These are phyloP conservation scores for Megalops cyprinoides DNA, from an alignment of 2,797 vertebrate genomes.

Conservation along the genomic window DNA sequence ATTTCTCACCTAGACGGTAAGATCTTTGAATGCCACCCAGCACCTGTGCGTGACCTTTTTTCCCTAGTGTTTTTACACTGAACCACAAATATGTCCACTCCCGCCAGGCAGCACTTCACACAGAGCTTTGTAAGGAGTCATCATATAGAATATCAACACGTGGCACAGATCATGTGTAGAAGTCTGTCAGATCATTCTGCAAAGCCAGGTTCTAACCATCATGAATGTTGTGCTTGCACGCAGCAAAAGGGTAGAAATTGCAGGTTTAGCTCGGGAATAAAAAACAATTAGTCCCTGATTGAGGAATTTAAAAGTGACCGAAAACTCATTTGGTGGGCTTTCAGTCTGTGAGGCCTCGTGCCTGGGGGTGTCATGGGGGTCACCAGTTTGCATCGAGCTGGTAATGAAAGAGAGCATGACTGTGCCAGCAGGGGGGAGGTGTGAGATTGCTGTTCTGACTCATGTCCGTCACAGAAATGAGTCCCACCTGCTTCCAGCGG, in stretches of 20 bases:
- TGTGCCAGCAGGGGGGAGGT: no score
- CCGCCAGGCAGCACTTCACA: no score
- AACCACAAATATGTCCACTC: neutral
- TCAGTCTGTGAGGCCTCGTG: constrained; percentile 37
- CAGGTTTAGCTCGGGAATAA: constrained; percentile 16
- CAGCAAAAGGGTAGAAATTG: no score
- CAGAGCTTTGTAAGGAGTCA: no score
- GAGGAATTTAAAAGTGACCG: constrained; percentile 47
- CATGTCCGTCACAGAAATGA: no score
- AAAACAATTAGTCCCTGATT: constrained; percentile 43
- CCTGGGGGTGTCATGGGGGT: constrained; percentile 27
- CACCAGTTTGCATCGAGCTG: constrained; percentile 37
- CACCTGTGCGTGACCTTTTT: constrained; percentile 11
- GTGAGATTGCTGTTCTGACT: no score
- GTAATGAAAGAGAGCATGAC: constrained; percentile 53
- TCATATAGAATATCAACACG: no score
- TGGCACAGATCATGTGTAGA: neutral
- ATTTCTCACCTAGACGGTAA: constrained; percentile 9
- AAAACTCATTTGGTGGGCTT: constrained; percentile 24
- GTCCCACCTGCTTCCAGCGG: no score
- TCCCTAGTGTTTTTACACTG: constrained; percentile 1
- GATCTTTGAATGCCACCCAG: constrained; percentile 9
- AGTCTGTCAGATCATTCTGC: neutral
- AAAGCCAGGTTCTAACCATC: neutral
- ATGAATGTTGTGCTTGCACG: neutral